Evolutionary conservation across 1,140 invertebrate genomes (phyloP).

Genomic region (Lasioglossum albipes): DNA sequence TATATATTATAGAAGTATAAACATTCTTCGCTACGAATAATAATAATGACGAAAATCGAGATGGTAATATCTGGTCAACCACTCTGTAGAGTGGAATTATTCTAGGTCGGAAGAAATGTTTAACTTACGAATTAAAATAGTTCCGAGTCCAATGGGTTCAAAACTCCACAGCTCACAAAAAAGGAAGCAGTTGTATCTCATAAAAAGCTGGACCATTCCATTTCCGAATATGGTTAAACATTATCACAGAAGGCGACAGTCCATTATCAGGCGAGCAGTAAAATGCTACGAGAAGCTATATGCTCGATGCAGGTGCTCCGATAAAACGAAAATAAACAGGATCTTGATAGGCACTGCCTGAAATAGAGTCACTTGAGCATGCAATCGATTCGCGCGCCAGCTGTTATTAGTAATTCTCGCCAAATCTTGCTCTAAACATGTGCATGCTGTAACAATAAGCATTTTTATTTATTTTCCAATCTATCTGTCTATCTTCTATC

Average conservation of each 20-base stretch:
- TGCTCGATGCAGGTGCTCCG: constrained; percentile 23
- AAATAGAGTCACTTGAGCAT: constrained; percentile 62
- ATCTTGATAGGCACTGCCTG: constrained; percentile 55
- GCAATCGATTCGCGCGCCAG: constrained; percentile 54
- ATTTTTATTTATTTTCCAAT: not conserved
- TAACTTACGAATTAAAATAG: too few species aligned
- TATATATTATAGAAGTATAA: too few species aligned
- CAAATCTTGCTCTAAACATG: constrained; percentile 50
- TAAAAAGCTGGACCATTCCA: not conserved
- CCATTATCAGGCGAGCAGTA: not conserved
- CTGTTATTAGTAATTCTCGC: constrained; percentile 40
- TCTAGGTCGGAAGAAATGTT: too few species aligned
- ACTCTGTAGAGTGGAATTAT: too few species aligned
- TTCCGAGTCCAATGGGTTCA: too few species aligned
- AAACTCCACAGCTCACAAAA: not conserved
- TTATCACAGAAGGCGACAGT: constrained; percentile 1
- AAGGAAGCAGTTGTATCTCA: not conserved
- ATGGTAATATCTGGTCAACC: too few species aligned
- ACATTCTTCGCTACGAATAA: too few species aligned
- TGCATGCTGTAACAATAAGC: constrained; percentile 30
- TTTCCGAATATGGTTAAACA: not conserved
- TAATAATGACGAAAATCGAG: too few species aligned
- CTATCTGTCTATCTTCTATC: too few species aligned
- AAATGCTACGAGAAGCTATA: constrained; percentile 15
- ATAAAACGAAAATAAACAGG: constrained; percentile 42